Conservation (phyloP, 2,113 vertebrate species). For the Raja brachyura region DNA sequence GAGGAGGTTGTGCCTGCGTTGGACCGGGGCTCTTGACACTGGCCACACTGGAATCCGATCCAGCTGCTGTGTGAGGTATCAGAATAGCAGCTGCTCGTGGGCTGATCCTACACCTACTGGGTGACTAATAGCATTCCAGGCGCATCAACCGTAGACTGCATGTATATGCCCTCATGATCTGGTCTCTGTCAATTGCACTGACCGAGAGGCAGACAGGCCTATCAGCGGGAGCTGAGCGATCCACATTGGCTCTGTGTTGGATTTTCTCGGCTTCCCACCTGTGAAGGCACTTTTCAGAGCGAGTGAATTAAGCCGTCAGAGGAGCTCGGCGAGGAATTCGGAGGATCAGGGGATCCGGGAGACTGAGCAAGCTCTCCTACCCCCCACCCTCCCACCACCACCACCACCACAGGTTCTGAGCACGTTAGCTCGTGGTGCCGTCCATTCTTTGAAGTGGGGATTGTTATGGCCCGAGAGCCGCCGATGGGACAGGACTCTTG, state of each 20-base stretch:
- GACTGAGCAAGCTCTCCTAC: neutral
- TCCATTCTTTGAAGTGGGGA: neutral
- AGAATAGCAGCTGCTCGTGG: constrained; percentile 41
- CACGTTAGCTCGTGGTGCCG: neutral
- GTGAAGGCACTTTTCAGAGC: constrained; percentile 44
- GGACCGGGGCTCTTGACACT: neutral
- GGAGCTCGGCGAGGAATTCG: neutral
- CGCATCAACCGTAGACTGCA: constrained; percentile 42
- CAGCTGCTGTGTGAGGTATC: constrained; percentile 47
- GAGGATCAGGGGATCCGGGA: no score
- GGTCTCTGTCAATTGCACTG: neutral
- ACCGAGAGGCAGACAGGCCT: neutral
- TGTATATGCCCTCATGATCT: constrained; percentile 21
- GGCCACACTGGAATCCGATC: constrained; percentile 43
- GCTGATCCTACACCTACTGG: constrained; percentile 54
- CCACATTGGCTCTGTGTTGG: constrained; percentile 52
- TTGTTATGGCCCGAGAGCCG: neutral
- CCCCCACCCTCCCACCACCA: no score
- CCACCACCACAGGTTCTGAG: neutral
- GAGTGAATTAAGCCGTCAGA: neutral
- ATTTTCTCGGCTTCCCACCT: constrained; percentile 49
- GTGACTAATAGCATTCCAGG: constrained; percentile 60
- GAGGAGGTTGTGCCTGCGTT: neutral
- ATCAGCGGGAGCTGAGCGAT: constrained; percentile 18
- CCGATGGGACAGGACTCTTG: neutral